These are phyloP conservation scores for Pantherophis guttatus DNA, from an alignment of 2,113 vertebrate species.

Conservation along the genomic window DNA sequence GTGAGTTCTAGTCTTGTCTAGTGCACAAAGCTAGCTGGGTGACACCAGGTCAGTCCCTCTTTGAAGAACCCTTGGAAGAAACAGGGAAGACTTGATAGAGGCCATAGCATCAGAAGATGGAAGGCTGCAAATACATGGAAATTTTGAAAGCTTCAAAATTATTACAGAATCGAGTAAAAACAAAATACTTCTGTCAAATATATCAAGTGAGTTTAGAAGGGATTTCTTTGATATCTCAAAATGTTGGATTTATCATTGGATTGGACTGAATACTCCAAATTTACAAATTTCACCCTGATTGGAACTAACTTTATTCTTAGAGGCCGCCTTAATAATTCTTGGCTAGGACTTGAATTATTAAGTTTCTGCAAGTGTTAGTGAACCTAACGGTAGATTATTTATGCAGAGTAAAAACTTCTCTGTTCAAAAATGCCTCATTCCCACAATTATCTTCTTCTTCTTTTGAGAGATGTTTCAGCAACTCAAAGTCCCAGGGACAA, in stretches of 20 bases:
- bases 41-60: not conserved
- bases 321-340: not conserved
- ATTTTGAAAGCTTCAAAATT: not conserved
- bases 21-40: not conserved
- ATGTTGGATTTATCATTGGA: not conserved
- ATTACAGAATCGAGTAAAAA: not conserved
- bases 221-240: not conserved
- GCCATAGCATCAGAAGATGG: not conserved
- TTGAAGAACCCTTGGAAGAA: not conserved
- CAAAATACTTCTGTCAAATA: not conserved
- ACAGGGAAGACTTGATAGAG: not conserved
- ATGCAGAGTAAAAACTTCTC: not conserved
- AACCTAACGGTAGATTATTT: not conserved
- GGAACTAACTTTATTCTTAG: not conserved
- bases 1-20: not conserved
- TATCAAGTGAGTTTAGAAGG: not conserved
- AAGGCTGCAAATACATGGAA: not conserved
- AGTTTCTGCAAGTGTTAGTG: not conserved
- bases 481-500: not conserved
- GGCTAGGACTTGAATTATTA: not conserved
- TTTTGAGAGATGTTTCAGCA: not conserved
- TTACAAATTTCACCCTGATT: not conserved
- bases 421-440: not conserved
- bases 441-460: not conserved
- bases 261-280: not conserved